Percentiles rank a stretch among this genome's conserved stretches.
phyloP scores from a whole-genome alignment of 2,888 invertebrate species.

The Seladonia tumulorum region DNA sequence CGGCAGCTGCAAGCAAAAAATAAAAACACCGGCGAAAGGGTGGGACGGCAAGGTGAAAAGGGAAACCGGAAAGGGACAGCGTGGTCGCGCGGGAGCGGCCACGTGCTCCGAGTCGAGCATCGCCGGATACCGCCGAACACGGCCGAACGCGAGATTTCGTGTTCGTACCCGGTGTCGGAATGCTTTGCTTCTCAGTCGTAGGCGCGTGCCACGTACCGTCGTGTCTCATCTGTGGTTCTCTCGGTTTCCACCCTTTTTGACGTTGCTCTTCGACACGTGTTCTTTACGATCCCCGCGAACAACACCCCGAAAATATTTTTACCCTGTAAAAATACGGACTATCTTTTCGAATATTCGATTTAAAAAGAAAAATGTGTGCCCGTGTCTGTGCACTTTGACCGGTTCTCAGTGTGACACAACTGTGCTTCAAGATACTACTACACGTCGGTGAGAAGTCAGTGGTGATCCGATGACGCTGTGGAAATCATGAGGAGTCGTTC shows the following conservation, averaged over 20 bases:
- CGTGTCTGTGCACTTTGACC: background rate
- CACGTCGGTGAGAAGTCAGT: background rate
- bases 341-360: background rate
- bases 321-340: background rate
- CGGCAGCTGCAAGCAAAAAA: background rate
- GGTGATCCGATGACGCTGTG: background rate
- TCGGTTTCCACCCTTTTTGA: background rate
- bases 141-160: conserved; percentile 74
- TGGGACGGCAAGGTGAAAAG: background rate
- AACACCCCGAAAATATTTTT: background rate
- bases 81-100: conserved; percentile 64
- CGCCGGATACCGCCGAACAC: conserved; percentile 66
- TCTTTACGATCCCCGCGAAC: background rate
- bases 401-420: background rate
- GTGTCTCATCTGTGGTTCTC: conserved; percentile 25
- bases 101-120: conserved; percentile 74
- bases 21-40: background rate
- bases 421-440: background rate
- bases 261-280: conserved; percentile 20
- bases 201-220: conserved; percentile 77
- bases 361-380: background rate
- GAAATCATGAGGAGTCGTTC: conserved; percentile 26
- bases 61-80: conserved; percentile 40
- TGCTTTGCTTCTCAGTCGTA: conserved; percentile 78
- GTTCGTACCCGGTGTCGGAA: conserved; percentile 77